Percentiles rank a stretch among this genome's conserved stretches.
These are phyloP conservation scores for Lichenostomus cassidix DNA, from an alignment of 2,113 vertebrate species.

Conservation along the genomic window DNA sequence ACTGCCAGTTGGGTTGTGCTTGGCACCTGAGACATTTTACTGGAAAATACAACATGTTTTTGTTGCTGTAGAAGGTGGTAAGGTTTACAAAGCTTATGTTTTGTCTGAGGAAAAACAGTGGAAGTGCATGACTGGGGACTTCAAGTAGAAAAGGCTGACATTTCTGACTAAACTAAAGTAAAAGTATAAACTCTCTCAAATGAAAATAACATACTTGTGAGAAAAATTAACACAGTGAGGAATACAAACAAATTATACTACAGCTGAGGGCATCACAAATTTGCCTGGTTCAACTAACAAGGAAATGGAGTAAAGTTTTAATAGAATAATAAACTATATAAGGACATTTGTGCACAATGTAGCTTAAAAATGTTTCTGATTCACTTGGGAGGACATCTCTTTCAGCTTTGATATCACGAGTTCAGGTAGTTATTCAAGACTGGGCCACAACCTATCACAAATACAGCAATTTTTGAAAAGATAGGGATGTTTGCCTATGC, in stretches of 20 bases:
- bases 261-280: neutral
- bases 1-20: constrained; percentile 33
- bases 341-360: neutral
- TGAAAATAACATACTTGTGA: neutral
- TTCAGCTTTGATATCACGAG: neutral
- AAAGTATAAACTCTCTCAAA: neutral
- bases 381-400: neutral
- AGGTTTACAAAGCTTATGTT: constrained; percentile 42
- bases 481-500: neutral
- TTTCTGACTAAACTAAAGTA: constrained; percentile 22
- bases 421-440: neutral
- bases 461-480: neutral
- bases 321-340: neutral
- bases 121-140: constrained; percentile 5
- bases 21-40: constrained; percentile 34
- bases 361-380: neutral
- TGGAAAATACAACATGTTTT: constrained; percentile 57
- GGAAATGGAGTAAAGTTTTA: neutral
- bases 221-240: neutral
- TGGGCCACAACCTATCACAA: neutral
- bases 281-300: neutral
- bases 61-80: constrained; percentile 26
- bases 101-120: constrained; percentile 31
- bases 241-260: neutral
- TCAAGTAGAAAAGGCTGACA: constrained; percentile 5